phyloP scores from a whole-genome alignment of 2,797 vertebrate genomes.

The Mycteria americana region DNA sequence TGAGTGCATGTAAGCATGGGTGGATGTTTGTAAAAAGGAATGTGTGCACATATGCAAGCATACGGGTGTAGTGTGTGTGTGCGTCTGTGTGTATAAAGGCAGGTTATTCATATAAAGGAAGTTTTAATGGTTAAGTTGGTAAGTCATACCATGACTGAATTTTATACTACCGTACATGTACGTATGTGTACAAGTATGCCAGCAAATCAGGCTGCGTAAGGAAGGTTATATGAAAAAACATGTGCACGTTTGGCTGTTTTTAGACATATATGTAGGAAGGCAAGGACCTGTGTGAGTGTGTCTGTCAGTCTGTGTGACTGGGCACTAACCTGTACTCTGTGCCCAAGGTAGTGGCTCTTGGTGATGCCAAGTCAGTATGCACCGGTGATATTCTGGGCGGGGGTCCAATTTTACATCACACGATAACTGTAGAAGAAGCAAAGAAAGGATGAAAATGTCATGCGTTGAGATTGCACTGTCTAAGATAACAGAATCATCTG shows the following conservation, averaged over 20 bases:
- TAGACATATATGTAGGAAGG: background rate
- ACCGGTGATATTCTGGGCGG: conserved; percentile 96
- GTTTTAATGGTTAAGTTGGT: background rate
- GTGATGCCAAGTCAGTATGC: conserved; percentile 98
- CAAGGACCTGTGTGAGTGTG: background rate
- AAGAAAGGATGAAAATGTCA: conserved; percentile 23
- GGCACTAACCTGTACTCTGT: conserved; percentile 92
- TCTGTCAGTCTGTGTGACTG: background rate
- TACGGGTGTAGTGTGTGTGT: background rate
- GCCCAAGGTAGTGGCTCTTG: conserved; percentile 99
- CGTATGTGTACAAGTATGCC: background rate
- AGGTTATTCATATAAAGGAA: background rate
- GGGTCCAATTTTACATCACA: conserved; percentile 98
- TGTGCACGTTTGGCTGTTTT: background rate
- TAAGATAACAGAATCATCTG: background rate
- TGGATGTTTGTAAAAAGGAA: background rate
- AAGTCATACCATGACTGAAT: background rate
- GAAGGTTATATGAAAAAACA: background rate
- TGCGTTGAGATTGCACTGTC: background rate
- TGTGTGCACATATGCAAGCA: background rate
- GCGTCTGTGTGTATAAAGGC: background rate
- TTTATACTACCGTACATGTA: background rate
- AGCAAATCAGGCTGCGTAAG: background rate
- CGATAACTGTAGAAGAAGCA: conserved; percentile 83
- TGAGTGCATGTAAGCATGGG: background rate